These are phyloP conservation scores for Thymallus thymallus DNA, from an alignment of 2,113 vertebrate species.

Conservation along the genomic window DNA sequence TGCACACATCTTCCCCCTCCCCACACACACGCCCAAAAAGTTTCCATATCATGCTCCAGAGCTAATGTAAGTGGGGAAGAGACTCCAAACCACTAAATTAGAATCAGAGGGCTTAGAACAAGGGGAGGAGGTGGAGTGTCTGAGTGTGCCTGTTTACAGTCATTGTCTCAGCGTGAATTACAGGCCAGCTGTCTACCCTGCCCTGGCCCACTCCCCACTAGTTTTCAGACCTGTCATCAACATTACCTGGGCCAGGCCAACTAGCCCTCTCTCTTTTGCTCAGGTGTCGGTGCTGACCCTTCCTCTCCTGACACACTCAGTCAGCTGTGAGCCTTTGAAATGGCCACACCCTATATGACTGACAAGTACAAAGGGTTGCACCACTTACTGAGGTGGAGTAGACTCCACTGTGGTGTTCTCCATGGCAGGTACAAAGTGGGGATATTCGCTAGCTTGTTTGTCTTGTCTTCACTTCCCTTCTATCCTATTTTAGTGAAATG, in stretches of 20 bases:
- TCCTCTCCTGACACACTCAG: slow-evolving; percentile 45
- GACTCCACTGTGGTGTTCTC: too few relatives aligned
- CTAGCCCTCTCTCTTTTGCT: slow-evolving; percentile 32
- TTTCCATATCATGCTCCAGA: background rate
- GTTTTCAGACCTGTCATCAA: slow-evolving; percentile 37
- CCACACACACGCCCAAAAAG: background rate
- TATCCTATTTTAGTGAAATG: too few relatives aligned
- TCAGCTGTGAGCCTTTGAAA: slow-evolving; percentile 52
- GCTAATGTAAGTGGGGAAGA: background rate
- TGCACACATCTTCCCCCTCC: too few relatives aligned
- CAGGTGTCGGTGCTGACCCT: background rate
- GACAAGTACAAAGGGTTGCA: background rate
- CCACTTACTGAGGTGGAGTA: too few relatives aligned
- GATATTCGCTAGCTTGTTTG: too few relatives aligned
- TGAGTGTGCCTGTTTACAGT: slow-evolving; percentile 26
- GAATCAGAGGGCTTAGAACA: background rate
- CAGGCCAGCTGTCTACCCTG: slow-evolving; percentile 38
- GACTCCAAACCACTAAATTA: background rate
- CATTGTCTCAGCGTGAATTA: slow-evolving; percentile 43
- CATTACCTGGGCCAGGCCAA: background rate
- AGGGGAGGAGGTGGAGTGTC: background rate
- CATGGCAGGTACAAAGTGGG: too few relatives aligned
- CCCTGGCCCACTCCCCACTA: slow-evolving; percentile 4
- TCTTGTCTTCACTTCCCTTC: too few relatives aligned
- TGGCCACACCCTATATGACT: slow-evolving; percentile 29